Evolutionary conservation across 1,140 invertebrate genomes (phyloP).

Genomic region (Plectus sambesii): DNA sequence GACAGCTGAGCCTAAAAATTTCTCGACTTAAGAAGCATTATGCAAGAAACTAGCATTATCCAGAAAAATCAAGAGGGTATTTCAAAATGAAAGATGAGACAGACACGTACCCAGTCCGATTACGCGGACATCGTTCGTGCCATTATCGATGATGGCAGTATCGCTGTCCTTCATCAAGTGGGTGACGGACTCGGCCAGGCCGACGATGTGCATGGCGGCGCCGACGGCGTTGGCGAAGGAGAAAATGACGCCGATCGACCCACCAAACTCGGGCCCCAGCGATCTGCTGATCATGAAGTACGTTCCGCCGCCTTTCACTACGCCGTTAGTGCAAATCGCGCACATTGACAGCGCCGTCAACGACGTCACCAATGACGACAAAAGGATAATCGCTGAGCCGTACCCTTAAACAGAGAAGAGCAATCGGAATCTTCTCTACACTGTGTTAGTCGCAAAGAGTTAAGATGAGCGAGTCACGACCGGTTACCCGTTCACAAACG

Average conservation of each 20-base stretch:
- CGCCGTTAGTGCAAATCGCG: conserved; percentile 93
- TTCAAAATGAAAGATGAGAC: no score
- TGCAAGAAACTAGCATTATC: no score
- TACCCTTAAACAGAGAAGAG: conserved; percentile 44
- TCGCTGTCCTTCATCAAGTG: conserved; percentile 44
- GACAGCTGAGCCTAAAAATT: no score
- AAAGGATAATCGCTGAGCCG: conserved; percentile 60
- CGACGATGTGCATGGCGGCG: conserved; percentile 94
- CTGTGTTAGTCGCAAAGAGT: no score
- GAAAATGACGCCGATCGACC: conserved; percentile 90
- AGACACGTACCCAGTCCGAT: conserved; percentile 50
- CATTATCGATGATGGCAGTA: conserved; percentile 46
- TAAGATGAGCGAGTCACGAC: no score
- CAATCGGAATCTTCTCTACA: no score
- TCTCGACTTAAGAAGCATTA: no score
- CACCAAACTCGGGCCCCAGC: conserved; percentile 90
- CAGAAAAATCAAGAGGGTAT: no score
- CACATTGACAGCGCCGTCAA: conserved; percentile 89
- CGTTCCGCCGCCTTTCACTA: conserved; percentile 82
- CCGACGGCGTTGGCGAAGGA: conserved; percentile 90
- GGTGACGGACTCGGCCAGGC: conserved; percentile 79
- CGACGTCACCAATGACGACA: conserved; percentile 77
- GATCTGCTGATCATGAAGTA: conserved; percentile 55
- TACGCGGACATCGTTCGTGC: conserved; percentile 54
- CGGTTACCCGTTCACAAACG: no score